Evolutionary conservation across 30 jellyfish, hydroid and myxozoan genomes (phyloP), one percentile per base, ranked within the genome.

Genomic region (Pseudorhiza aurosa): DNA sequence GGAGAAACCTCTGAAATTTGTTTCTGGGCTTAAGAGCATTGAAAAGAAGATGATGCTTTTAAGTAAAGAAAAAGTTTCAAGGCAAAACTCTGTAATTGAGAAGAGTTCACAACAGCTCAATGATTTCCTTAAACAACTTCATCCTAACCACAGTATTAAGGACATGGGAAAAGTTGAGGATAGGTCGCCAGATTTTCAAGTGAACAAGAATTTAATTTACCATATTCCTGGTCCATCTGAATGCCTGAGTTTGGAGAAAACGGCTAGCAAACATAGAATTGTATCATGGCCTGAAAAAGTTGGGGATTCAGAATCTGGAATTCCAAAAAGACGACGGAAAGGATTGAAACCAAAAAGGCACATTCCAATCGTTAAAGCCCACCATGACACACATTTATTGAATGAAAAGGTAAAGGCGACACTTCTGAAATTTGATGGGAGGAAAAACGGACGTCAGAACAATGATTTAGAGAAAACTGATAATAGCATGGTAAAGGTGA

Each of bases 381-480:
- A 53, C 22, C 67, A 33, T 14, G 10, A 12, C 19, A 53, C 67
- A 21, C 36, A 53, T 53, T 21, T 53, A 19, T 19, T 17, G 21
- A 42, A 27, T 22, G 67, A 68, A 51, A 35, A 36, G 2, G 47
- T 68, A 9, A 40, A 42, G 17, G 82, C 65, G 44, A 68, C 29
- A 14, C 67, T 68, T 25, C 57, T 68, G 26, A 65, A 68, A 19
- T 68, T 68, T 68, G 82, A 68, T 53, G 67, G 67, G 14, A 53
- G 24, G 67, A 53, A 53, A 21, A 53, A 7, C 22, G 14, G 6
- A 53, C 5, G 37, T 15, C 67, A 36, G 29, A 19, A 6, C 24
- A 15, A 21, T 1, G n/a, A n/a, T n/a, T n/a, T n/a, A n/a, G 5
- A 36, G 14, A 53, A 53, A 53, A 2, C 62, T 15, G 44, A 18